Percentiles rank a stretch among this genome's conserved stretches.
Evolutionary conservation across 2,113 vertebrate species (phyloP).

Genomic region (Atherinomorus stipes): DNA sequence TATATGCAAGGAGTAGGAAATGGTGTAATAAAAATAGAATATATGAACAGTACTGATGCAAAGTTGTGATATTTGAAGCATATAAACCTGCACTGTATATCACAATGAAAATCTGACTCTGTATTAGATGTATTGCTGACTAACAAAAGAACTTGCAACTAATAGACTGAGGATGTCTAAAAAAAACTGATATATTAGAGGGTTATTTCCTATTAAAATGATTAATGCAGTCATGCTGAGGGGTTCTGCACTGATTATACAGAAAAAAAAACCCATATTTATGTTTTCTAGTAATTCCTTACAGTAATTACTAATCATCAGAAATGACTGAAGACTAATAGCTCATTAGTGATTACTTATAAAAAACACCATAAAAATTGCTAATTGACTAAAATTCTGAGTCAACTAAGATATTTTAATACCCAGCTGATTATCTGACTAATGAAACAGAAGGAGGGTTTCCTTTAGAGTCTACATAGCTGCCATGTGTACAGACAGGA

Average conservation of each 20-base stretch:
- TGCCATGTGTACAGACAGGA: slow-evolving; percentile 60
- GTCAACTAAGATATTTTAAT: slow-evolving; percentile 40
- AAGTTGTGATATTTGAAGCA: background rate
- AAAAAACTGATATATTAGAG: background rate
- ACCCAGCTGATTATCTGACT: slow-evolving; percentile 31
- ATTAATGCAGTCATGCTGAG: slow-evolving; percentile 20
- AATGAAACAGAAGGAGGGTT: slow-evolving; percentile 49
- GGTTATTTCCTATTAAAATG: background rate
- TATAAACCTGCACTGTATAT: background rate
- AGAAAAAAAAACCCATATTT: slow-evolving; percentile 32
- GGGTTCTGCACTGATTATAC: slow-evolving; percentile 2
- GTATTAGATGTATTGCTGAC: background rate
- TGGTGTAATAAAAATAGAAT: slow-evolving; percentile 3
- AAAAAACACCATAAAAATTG: slow-evolving; percentile 25
- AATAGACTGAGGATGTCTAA: background rate
- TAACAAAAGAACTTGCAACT: background rate
- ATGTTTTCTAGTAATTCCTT: slow-evolving; percentile 25
- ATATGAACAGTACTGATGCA: background rate
- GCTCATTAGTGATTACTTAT: slow-evolving; percentile 36
- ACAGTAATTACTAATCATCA: slow-evolving; percentile 48
- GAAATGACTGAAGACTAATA: slow-evolving; percentile 49
- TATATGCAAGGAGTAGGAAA: background rate
- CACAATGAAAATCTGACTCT: slow-evolving; percentile 14
- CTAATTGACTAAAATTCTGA: slow-evolving; percentile 38
- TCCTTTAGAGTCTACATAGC: slow-evolving; percentile 18